A percentile compares a stretch with the other conserved stretches of the same genome.
Evolutionary conservation across 2,888 invertebrate genomes (phyloP).

Genomic region (Nymphalis polychloros): DNA sequence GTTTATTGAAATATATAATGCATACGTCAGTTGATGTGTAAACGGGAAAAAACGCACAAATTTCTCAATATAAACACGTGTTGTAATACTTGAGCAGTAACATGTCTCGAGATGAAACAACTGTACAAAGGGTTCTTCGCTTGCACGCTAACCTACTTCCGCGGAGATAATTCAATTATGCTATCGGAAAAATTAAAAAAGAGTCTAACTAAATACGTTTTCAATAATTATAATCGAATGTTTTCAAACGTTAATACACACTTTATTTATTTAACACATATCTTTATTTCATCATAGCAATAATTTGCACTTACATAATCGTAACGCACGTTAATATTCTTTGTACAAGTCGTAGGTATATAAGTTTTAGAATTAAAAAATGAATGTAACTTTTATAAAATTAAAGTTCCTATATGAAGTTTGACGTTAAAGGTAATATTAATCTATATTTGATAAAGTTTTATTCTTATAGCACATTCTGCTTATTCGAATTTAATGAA

Average conservation of each 20-base stretch:
- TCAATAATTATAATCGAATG: not conserved
- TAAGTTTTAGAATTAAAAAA: too few relatives aligned
- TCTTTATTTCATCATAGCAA: not conserved
- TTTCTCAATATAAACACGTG: constrained; percentile 17
- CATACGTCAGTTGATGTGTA: not conserved
- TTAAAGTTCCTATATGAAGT: too few relatives aligned
- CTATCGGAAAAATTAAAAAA: constrained; percentile 11
- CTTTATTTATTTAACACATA: not conserved
- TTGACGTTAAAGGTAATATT: too few relatives aligned
- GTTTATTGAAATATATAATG: not conserved
- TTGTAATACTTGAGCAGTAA: constrained; percentile 21
- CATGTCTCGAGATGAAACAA: constrained; percentile 31
- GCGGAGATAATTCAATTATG: constrained; percentile 18
- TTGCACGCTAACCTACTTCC: constrained; percentile 23
- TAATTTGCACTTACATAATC: not conserved
- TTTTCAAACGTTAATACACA: not conserved
- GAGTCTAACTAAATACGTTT: not conserved
- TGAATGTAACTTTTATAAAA: too few relatives aligned
- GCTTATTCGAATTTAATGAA: too few relatives aligned
- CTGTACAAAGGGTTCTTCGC: constrained; percentile 31
- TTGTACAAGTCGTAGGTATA: not conserved
- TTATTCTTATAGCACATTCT: too few relatives aligned
- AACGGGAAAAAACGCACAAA: constrained; percentile 5
- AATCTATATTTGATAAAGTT: too few relatives aligned
- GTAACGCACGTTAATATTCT: not conserved